Evolutionary conservation across 2,113 vertebrate genomes (phyloP).

Genomic region (Eretmochelys imbricata): DNA sequence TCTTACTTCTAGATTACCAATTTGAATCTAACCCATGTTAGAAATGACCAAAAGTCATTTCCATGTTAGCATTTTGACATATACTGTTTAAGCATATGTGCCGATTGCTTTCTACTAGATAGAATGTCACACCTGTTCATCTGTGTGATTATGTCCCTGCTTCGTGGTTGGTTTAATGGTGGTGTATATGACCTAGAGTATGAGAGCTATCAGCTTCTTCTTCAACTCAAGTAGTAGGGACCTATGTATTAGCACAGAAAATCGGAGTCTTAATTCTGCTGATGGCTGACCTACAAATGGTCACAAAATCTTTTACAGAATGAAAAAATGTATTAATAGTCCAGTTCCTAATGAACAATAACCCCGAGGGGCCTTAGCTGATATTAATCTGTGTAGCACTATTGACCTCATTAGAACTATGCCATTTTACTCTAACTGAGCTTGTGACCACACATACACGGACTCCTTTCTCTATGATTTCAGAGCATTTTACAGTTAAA

Average conservation of each 20-base stretch:
- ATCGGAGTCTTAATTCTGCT: no score
- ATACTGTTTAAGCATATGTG: background rate
- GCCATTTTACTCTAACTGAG: background rate
- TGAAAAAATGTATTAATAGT: no score
- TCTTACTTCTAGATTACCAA: background rate
- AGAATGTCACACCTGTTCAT: background rate
- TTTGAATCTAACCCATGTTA: background rate
- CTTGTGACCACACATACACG: background rate
- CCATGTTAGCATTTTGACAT: background rate
- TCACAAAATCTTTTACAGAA: no score
- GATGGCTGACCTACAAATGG: no score
- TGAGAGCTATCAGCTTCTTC: background rate
- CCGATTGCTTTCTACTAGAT: background rate
- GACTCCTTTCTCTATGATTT: background rate
- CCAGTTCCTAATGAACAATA: no score
- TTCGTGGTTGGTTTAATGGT: background rate
- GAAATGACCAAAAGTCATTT: background rate
- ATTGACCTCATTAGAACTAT: background rate
- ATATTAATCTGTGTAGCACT: background rate
- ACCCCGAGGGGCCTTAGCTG: no score
- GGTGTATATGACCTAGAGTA: background rate
- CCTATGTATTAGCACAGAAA: background rate
- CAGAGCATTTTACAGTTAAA: background rate
- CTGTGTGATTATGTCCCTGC: background rate
- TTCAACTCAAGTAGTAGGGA: background rate